phyloP scores from a whole-genome alignment of 2,113 vertebrate genomes.

The Puma concolor region DNA sequence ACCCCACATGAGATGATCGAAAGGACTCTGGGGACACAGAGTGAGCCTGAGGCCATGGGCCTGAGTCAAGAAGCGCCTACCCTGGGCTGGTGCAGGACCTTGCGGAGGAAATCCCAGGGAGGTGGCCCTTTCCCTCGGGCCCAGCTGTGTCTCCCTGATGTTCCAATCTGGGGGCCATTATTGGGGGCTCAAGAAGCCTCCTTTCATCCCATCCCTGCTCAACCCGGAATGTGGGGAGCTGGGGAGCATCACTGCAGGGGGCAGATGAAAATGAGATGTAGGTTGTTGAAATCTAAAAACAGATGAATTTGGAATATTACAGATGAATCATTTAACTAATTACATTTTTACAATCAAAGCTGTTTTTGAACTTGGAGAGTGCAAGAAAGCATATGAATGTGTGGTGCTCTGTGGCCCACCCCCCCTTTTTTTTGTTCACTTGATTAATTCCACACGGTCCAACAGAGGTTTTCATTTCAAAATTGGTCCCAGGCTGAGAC shows the following conservation, averaged over 20 bases:
- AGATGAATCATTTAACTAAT: constrained; percentile 73
- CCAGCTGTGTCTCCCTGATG: not conserved
- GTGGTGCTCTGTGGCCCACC: not conserved
- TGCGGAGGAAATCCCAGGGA: not conserved
- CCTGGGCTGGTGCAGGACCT: not conserved
- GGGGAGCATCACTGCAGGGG: not conserved
- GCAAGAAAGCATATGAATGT: constrained; percentile 26
- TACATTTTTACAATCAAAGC: constrained; percentile 75
- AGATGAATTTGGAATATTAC: constrained; percentile 68
- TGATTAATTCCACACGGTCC: constrained; percentile 64
- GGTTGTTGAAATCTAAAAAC: constrained; percentile 47
- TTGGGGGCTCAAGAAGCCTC: not conserved
- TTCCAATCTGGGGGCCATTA: constrained; percentile 30
- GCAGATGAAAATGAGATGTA: constrained; percentile 44
- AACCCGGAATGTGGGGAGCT: not conserved
- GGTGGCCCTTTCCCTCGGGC: not conserved
- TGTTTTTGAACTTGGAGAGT: constrained; percentile 56
- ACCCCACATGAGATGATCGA: not conserved
- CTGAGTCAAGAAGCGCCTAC: not conserved
- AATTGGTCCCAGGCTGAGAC: constrained; percentile 64
- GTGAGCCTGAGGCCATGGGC: not conserved
- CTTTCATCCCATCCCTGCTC: not conserved
- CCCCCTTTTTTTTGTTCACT: not conserved
- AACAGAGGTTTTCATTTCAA: constrained; percentile 23
- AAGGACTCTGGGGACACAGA: not conserved